These are phyloP conservation scores for Macroramphosus scolopax DNA, from an alignment of 2,797 vertebrate genomes.

Conservation along the genomic window DNA sequence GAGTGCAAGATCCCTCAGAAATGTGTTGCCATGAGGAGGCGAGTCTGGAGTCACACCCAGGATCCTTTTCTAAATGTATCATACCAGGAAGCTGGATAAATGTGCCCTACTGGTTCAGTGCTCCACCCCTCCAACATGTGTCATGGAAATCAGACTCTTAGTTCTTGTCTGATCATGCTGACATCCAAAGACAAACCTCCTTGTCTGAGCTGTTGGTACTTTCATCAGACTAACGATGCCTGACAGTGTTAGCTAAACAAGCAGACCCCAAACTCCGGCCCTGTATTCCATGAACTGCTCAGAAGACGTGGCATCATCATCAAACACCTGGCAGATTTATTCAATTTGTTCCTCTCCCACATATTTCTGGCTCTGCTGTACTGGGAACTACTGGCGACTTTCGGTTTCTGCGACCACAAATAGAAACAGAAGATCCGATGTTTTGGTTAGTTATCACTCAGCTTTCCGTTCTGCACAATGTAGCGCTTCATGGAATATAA, in stretches of 20 bases:
- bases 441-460: slow-evolving; percentile 46
- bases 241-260: no score
- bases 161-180: no score
- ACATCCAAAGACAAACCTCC: no score
- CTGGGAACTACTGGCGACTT: slow-evolving; percentile 27
- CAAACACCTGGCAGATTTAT: slow-evolving; percentile 21
- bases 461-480: slow-evolving; percentile 35
- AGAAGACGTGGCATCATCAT: slow-evolving; percentile 33
- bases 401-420: slow-evolving; percentile 38
- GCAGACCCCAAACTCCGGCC: neutral
- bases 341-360: slow-evolving; percentile 31
- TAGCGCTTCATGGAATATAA: slow-evolving; percentile 36
- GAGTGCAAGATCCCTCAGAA: slow-evolving; percentile 3
- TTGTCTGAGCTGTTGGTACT: no score
- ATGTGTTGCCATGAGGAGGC: neutral
- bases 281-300: neutral
- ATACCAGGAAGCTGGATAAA: no score
- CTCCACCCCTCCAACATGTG: no score
- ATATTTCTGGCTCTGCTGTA: slow-evolving; percentile 28
- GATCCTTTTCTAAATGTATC: neutral
- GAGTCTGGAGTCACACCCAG: no score
- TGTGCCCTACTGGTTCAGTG: no score
- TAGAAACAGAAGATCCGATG: slow-evolving; percentile 46
- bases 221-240: no score
- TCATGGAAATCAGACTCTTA: no score